Evolutionary conservation across 2,113 vertebrate species (phyloP).

Genomic region (Shinisaurus crocodilurus): DNA sequence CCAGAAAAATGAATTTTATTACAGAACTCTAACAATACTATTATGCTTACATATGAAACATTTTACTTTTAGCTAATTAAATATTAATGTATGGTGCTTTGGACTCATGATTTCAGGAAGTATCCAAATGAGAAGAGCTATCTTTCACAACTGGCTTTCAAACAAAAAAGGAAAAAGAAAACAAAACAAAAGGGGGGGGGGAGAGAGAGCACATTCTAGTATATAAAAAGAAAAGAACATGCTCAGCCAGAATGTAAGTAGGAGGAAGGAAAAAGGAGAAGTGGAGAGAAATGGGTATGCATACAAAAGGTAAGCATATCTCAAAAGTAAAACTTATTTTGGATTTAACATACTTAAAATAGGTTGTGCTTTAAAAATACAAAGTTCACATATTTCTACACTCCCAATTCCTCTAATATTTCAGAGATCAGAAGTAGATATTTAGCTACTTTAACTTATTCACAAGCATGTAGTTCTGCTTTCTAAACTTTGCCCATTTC

Average conservation of each 20-base stretch:
- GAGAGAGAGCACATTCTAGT: neutral
- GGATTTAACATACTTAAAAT: neutral
- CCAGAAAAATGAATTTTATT: neutral
- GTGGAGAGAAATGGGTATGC: neutral
- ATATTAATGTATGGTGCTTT: neutral
- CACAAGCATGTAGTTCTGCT: neutral
- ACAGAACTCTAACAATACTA: neutral
- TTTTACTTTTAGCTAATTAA: neutral
- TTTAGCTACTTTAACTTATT: neutral
- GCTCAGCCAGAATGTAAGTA: neutral
- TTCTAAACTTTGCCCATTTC: neutral
- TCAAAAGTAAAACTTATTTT: neutral
- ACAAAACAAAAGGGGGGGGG: neutral
- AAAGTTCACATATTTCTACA: neutral
- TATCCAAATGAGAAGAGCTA: neutral
- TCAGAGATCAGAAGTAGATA: neutral
- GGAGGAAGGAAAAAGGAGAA: neutral
- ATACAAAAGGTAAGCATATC: neutral
- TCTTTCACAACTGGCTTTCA: neutral
- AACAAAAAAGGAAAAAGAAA: neutral
- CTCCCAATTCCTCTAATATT: neutral
- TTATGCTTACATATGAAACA: neutral
- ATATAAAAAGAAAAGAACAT: neutral
- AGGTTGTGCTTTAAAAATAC: neutral
- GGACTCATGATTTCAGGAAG: neutral